These are phyloP conservation scores for Elaphurus davidianus DNA, from an alignment of 2,113 vertebrate genomes.

Conservation along the genomic window DNA sequence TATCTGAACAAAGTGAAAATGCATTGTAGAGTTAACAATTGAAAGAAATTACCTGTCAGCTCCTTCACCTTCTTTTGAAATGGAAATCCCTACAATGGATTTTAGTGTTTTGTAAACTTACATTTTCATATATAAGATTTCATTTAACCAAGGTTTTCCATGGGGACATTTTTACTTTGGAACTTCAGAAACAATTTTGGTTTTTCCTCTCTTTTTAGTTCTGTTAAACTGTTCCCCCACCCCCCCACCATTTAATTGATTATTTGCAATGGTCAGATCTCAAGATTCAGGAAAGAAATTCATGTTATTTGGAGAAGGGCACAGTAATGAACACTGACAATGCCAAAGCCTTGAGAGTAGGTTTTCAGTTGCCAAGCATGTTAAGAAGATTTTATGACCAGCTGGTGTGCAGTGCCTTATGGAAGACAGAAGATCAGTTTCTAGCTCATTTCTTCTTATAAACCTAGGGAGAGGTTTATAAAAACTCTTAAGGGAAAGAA, in stretches of 20 bases:
- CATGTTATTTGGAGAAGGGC: not conserved
- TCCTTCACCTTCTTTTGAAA: not conserved
- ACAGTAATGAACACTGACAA: not conserved
- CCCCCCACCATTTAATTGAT: not conserved
- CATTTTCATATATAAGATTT: not conserved
- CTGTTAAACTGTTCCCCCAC: not conserved
- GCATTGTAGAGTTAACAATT: not conserved
- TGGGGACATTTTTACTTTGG: not conserved
- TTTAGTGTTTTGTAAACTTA: constrained; percentile 11
- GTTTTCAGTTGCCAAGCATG: not conserved
- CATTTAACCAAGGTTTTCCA: not conserved
- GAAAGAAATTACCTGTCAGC: not conserved
- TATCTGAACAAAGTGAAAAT: not conserved
- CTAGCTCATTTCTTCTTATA: constrained; percentile 10
- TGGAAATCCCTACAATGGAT: not conserved
- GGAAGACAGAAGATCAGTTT: not conserved
- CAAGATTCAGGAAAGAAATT: not conserved
- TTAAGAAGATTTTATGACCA: not conserved
- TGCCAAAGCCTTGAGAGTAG: not conserved
- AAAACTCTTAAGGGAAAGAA: not conserved
- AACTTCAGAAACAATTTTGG: not conserved
- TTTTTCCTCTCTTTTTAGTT: not conserved
- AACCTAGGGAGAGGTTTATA: not conserved
- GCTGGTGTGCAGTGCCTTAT: not conserved
- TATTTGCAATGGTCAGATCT: not conserved